phyloP scores from a whole-genome alignment of 2,888 invertebrate species.

The Neelides folsomi region DNA sequence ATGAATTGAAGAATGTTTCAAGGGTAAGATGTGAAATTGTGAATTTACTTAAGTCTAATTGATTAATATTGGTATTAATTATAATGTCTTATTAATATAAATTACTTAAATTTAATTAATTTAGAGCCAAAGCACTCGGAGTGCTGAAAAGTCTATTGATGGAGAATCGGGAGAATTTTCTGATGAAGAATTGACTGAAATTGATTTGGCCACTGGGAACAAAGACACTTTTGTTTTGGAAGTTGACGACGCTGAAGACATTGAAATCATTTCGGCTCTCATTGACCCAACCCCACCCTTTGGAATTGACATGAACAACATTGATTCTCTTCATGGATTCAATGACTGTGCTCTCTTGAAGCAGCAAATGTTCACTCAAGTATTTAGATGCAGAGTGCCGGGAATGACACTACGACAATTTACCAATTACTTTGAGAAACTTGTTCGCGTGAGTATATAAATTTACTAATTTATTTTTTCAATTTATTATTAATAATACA shows the following conservation, averaged over 20 bases:
- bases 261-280: constrained; percentile 57
- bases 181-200: constrained; percentile 45
- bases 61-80: constrained; percentile 19
- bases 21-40: constrained; percentile 35
- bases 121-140: neutral
- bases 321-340: constrained; percentile 57
- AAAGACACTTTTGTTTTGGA: constrained; percentile 70
- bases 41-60: too few species aligned
- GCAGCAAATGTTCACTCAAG: constrained; percentile 72
- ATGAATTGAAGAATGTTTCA: constrained; percentile 42
- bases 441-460: constrained; percentile 37
- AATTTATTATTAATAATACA: neutral
- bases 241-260: constrained; percentile 70
- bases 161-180: constrained; percentile 49
- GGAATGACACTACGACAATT: constrained; percentile 34
- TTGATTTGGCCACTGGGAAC: constrained; percentile 57
- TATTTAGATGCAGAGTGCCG: constrained; percentile 46
- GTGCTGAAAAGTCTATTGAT: constrained; percentile 42
- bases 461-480: constrained; percentile 58
- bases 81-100: neutral
- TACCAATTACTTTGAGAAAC: constrained; percentile 39
- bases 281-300: constrained; percentile 61
- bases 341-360: constrained; percentile 53
- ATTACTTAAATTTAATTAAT: neutral
- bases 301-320: constrained; percentile 65